Conservation (phyloP, 2,888 invertebrate species). For the Caradrina kadenii region DNA sequence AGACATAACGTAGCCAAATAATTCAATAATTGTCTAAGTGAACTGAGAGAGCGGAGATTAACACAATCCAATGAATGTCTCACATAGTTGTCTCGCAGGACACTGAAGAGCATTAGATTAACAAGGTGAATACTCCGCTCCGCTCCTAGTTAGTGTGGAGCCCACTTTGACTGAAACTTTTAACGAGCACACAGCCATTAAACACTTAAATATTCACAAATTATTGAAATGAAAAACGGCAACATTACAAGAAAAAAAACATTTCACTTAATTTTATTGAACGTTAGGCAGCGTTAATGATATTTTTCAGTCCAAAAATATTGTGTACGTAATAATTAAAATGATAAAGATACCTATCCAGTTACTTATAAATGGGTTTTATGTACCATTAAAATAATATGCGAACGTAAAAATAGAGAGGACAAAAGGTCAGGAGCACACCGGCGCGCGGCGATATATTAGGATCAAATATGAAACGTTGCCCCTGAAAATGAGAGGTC, state of each 20-base stretch:
- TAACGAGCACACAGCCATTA: slow-evolving; percentile 54
- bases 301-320: slow-evolving; percentile 28
- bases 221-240: slow-evolving; percentile 46
- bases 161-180: slow-evolving; percentile 62
- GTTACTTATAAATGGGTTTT: slow-evolving; percentile 49
- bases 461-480: slow-evolving; percentile 54
- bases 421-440: slow-evolving; percentile 46
- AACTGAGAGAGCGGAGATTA: slow-evolving; percentile 68
- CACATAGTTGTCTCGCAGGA: slow-evolving; percentile 66
- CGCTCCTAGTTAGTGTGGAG: slow-evolving; percentile 28
- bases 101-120: slow-evolving; percentile 71
- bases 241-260: slow-evolving; percentile 20
- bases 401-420: slow-evolving; percentile 47
- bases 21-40: slow-evolving; percentile 64
- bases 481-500: slow-evolving; percentile 48
- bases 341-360: slow-evolving; percentile 47
- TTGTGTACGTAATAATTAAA: slow-evolving; percentile 50
- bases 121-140: slow-evolving; percentile 70
- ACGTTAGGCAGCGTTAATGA: slow-evolving; percentile 17
- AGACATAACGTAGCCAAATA: slow-evolving; percentile 50
- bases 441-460: slow-evolving; percentile 34
- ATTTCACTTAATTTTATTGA: slow-evolving; percentile 33
- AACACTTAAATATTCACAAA: slow-evolving; percentile 35
- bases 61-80: slow-evolving; percentile 76
- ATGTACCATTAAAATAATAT: slow-evolving; percentile 49